phyloP scores from a whole-genome alignment of 2,797 vertebrate genomes.

The Danio jaintianensis region DNA sequence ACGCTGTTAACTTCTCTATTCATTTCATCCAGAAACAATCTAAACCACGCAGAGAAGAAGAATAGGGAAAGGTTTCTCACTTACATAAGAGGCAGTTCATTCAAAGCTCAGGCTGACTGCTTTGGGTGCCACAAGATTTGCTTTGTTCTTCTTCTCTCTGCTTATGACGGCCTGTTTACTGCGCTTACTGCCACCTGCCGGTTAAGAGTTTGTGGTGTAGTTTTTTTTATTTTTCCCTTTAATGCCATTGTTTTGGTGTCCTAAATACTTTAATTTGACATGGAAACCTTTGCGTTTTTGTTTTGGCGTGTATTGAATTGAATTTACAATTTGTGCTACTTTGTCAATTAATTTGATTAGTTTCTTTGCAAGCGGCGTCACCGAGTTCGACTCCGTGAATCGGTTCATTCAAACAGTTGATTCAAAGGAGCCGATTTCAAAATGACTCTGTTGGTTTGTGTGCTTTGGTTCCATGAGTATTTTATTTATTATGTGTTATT shows the following conservation, averaged over 20 bases:
- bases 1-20: neutral
- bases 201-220: neutral
- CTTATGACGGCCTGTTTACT: neutral
- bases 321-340: neutral
- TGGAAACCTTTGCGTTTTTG: neutral
- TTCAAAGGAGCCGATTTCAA: neutral
- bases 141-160: conserved; percentile 33
- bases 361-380: neutral
- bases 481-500: no score
- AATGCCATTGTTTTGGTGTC: neutral
- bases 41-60: neutral
- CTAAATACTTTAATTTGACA: neutral
- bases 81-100: conserved; percentile 54
- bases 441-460: neutral
- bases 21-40: neutral
- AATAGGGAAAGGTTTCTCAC: conserved; percentile 7
- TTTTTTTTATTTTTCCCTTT: neutral
- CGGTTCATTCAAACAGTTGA: neutral
- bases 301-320: neutral
- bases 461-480: no score
- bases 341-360: neutral
- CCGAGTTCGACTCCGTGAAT: neutral
- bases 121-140: conserved; percentile 8
- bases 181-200: conserved; percentile 20
- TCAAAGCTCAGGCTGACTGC: conserved; percentile 21